Conservation (phyloP, 2,888 invertebrate species). For the Troides aeacus region DNA sequence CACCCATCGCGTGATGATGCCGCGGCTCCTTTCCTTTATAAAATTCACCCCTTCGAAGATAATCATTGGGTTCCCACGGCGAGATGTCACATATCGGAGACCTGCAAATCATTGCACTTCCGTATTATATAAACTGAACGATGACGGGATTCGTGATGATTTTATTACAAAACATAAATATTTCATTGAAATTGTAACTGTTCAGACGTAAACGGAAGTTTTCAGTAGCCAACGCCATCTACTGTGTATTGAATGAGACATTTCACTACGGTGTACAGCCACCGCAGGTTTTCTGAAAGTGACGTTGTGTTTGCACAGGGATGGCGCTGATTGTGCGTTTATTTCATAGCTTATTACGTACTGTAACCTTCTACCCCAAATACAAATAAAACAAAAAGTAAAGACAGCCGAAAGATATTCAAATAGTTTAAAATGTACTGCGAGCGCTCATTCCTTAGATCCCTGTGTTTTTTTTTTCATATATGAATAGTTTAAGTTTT, state of each 20-base stretch:
- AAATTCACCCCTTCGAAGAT: conserved; percentile 57
- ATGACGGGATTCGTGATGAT: too few relatives aligned
- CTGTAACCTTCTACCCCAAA: not conserved
- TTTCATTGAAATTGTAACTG: not conserved
- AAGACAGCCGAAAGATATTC: not conserved
- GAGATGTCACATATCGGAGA: conserved; percentile 51
- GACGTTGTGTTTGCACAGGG: conserved; percentile 30
- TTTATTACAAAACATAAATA: too few relatives aligned
- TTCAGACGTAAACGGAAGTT: conserved; percentile 1
- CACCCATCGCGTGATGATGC: conserved; percentile 57
- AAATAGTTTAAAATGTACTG: too few relatives aligned
- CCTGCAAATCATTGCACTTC: conserved; percentile 38
- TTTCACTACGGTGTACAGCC: conserved; percentile 18
- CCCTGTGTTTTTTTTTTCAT: too few relatives aligned
- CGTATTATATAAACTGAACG: not conserved
- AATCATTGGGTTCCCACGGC: conserved; percentile 65
- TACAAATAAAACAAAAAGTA: not conserved
- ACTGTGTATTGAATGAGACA: conserved; percentile 33
- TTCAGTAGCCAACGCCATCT: conserved; percentile 43
- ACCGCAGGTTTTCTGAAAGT: conserved; percentile 18
- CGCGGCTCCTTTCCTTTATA: conserved; percentile 52
- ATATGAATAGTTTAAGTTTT: too few relatives aligned
- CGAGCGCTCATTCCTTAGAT: too few relatives aligned
- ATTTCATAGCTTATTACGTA: conserved; percentile 1
- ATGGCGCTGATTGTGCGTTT: conserved; percentile 41